A percentile compares a stretch with the other conserved stretches of the same genome.
phyloP scores from a whole-genome alignment of 2,888 invertebrate genomes.

The Oscheius sp. region DNA sequence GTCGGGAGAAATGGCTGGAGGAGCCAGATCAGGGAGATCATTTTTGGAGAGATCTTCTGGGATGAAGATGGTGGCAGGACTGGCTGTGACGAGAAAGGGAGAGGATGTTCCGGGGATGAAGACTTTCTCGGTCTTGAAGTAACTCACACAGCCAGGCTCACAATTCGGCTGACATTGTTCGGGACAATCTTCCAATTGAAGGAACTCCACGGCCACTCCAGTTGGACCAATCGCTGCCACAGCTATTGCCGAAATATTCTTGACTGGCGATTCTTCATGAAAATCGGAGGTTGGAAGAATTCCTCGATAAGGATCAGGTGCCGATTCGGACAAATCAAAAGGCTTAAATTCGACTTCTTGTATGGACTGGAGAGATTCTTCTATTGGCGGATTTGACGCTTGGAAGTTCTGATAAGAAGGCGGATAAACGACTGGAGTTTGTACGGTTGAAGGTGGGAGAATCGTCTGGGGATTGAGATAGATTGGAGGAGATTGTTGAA shows the following conservation, averaged over 20 bases:
- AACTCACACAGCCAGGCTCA: constrained; percentile 18
- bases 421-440: neutral
- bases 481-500: neutral
- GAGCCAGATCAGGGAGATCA: neutral
- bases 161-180: constrained; percentile 11
- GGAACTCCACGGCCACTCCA: neutral
- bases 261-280: too few relatives aligned
- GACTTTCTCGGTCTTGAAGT: neutral
- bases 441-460: neutral
- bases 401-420: neutral
- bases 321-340: too few relatives aligned
- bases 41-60: neutral
- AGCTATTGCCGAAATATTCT: too few relatives aligned
- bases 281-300: too few relatives aligned
- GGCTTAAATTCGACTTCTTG: too few relatives aligned
- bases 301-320: too few relatives aligned
- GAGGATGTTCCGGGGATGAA: neutral
- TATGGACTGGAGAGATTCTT: too few relatives aligned
- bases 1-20: too few relatives aligned
- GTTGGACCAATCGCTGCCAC: too few relatives aligned
- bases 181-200: neutral
- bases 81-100: neutral
- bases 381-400: neutral
- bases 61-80: neutral
- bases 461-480: neutral